phyloP scores from a whole-genome alignment of 2,113 vertebrate species.

The Salvator merianae region DNA sequence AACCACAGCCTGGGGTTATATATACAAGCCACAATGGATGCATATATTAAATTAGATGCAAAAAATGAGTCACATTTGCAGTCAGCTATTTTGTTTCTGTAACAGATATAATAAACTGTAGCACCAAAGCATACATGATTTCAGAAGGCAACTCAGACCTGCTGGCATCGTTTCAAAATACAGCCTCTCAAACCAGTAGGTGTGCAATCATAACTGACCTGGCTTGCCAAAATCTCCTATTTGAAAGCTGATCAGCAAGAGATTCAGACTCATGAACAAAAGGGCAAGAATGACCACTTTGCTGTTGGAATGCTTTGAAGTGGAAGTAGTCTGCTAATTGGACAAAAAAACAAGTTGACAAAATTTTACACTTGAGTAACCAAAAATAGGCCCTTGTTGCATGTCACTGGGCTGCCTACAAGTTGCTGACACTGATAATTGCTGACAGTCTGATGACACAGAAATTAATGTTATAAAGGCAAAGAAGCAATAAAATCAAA shows the following conservation, averaged over 20 bases:
- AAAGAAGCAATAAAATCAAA: slow-evolving; percentile 26
- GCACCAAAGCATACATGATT: background rate
- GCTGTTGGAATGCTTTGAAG: background rate
- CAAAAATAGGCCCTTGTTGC: background rate
- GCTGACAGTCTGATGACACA: background rate
- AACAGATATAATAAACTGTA: background rate
- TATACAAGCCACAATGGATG: background rate
- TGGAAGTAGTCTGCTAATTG: slow-evolving; percentile 6
- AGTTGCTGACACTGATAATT: slow-evolving; percentile 1
- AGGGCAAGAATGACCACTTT: background rate
- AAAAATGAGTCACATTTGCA: background rate
- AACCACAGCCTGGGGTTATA: background rate
- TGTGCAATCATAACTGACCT: background rate
- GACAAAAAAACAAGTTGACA: slow-evolving; percentile 28
- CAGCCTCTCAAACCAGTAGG: background rate
- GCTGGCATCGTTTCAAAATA: background rate
- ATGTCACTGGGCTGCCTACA: slow-evolving; percentile 15
- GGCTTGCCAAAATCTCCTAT: slow-evolving; percentile 5
- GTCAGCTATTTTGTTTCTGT: background rate
- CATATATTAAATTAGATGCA: background rate
- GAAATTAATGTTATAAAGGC: slow-evolving; percentile 12
- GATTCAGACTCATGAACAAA: slow-evolving; percentile 9
- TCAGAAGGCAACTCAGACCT: background rate
- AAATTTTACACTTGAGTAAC: slow-evolving; percentile 11
- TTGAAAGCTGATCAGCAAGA: background rate